These are phyloP conservation scores for Ornithorhynchus anatinus DNA, from an alignment of 2,113 vertebrate species.

Conservation along the genomic window DNA sequence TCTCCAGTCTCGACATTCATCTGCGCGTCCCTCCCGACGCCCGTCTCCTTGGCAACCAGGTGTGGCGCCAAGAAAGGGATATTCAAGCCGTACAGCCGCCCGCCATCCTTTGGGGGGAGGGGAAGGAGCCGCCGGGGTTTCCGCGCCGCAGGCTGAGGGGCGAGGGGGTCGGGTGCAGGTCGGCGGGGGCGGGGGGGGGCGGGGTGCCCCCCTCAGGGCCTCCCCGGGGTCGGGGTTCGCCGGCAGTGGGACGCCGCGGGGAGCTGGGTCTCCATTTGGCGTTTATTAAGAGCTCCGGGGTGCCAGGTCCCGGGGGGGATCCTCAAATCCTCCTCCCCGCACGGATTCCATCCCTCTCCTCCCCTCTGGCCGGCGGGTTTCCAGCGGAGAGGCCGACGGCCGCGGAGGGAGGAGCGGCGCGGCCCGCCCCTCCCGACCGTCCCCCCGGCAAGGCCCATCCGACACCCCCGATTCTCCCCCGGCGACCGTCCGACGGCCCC, in stretches of 20 bases:
- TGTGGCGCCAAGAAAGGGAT: too few relatives aligned
- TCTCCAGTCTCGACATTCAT: too few relatives aligned
- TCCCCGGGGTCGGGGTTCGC: not conserved
- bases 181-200: too few relatives aligned
- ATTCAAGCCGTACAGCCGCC: too few relatives aligned
- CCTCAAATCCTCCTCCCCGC: too few relatives aligned
- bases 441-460: not conserved
- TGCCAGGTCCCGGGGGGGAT: not conserved
- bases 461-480: rapidly evolving
- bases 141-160: too few relatives aligned
- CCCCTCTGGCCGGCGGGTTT: not conserved
- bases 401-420: not conserved
- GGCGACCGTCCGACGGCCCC: not conserved
- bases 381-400: not conserved
- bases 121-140: too few relatives aligned
- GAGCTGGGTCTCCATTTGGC: too few relatives aligned
- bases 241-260: not conserved
- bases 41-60: too few relatives aligned
- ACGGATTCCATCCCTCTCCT: not conserved
- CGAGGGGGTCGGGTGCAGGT: too few relatives aligned
- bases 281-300: too few relatives aligned
- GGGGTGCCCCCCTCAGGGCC: not conserved
- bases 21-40: too few relatives aligned
- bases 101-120: not conserved
- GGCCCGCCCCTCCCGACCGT: not conserved